Conservation (phyloP, 2,888 invertebrate species). For the Ferrisia virgata region DNA sequence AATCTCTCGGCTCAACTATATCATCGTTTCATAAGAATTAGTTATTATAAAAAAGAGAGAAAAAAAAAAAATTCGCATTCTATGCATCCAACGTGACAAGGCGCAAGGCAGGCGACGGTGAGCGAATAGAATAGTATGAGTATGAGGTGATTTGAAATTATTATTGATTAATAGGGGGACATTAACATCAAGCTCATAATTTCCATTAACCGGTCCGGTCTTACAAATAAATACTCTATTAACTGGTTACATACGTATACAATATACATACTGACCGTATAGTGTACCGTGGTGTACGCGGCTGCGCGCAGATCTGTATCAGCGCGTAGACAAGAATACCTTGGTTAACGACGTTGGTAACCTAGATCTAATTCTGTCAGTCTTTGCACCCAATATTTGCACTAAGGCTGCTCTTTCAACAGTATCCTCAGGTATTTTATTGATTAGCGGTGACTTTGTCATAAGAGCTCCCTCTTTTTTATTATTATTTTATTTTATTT, state of each 20-base stretch:
- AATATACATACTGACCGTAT: too few species aligned
- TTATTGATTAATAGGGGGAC: slow-evolving; percentile 31
- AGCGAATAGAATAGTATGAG: too few species aligned
- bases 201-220: slow-evolving; percentile 30
- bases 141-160: slow-evolving; percentile 11
- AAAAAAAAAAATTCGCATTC: background rate
- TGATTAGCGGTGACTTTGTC: slow-evolving; percentile 16
- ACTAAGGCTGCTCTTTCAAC: slow-evolving; percentile 5
- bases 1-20: background rate
- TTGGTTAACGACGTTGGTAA: slow-evolving; percentile 45
- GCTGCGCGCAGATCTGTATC: slow-evolving; percentile 37
- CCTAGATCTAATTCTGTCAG: slow-evolving; percentile 45
- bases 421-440: slow-evolving; percentile 33
- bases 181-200: slow-evolving; percentile 23
- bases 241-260: slow-evolving; percentile 33
- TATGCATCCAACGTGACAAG: background rate
- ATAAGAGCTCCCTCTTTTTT: too few species aligned
- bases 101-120: too few species aligned
- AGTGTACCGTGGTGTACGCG: background rate
- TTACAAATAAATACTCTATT: slow-evolving; percentile 33
- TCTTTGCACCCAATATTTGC: slow-evolving; percentile 34
- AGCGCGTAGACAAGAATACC: slow-evolving; percentile 38
- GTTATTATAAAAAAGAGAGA: background rate
- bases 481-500: too few species aligned
- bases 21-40: slow-evolving; percentile 3